phyloP scores from a whole-genome alignment of 2,797 vertebrate species.

The Oreochromis grahami region DNA sequence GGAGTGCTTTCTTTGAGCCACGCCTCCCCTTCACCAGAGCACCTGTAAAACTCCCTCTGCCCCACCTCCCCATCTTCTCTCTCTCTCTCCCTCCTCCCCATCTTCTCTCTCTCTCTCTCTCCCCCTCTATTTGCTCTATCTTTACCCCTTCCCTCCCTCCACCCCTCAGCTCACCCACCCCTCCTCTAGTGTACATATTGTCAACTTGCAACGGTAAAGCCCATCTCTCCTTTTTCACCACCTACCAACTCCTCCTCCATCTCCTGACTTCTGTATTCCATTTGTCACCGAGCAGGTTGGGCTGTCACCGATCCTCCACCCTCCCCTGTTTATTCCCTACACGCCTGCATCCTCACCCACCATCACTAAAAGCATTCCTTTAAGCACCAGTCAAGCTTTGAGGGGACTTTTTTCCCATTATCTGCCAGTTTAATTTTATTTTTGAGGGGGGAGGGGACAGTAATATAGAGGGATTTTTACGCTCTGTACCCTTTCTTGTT shows the following conservation, averaged over 20 bases:
- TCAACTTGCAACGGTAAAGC: conserved; percentile 83
- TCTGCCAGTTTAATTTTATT: not conserved
- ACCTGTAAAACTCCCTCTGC: conserved; percentile 81
- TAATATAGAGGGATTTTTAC: conserved; percentile 61
- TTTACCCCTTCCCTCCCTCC: conserved; percentile 31
- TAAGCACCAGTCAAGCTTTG: conserved; percentile 72
- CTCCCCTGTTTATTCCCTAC: not conserved
- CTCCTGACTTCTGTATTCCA: conserved; percentile 5
- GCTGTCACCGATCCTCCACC: conserved; percentile 40
- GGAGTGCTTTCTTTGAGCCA: conserved; percentile 99
- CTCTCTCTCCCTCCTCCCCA: conserved; percentile 73
- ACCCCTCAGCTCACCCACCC: conserved; percentile 83
- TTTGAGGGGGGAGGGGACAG: conserved; percentile 33
- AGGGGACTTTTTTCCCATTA: conserved; percentile 51
- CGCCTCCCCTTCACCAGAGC: conserved; percentile 94
- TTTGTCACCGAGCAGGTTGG: conserved; percentile 49
- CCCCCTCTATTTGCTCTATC: conserved; percentile 5
- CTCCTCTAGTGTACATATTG: conserved; percentile 90
- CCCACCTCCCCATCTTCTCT: conserved; percentile 43
- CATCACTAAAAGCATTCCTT: conserved; percentile 89
- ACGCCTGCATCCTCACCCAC: conserved; percentile 80
- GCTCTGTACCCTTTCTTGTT: conserved; percentile 53
- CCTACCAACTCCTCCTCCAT: not conserved
- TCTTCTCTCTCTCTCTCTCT: conserved; percentile 57
- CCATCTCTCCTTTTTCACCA: conserved; percentile 4